Percentiles rank a stretch among this genome's conserved stretches.
phyloP scores from a whole-genome alignment of 1,140 invertebrate species.

The Trichogramma pretiosum region DNA sequence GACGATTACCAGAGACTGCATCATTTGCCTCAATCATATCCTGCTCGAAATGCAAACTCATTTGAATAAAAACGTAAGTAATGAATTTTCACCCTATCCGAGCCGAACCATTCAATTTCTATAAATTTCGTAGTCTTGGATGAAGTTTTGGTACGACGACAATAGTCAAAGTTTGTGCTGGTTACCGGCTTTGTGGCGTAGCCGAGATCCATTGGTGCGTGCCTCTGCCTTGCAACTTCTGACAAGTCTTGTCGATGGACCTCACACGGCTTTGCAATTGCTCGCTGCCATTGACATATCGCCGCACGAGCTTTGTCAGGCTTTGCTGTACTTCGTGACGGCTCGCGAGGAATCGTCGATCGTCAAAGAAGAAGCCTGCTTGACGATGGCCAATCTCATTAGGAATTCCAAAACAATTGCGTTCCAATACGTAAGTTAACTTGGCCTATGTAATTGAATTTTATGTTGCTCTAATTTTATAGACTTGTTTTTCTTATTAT shows the following conservation, averaged over 20 bases:
- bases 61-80: conserved; percentile 38
- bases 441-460: too few relatives aligned
- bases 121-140: conserved; percentile 25
- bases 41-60: conserved; percentile 44
- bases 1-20: conserved; percentile 46
- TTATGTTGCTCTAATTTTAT: too few relatives aligned
- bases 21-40: conserved; percentile 49
- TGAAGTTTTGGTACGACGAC: conserved; percentile 35
- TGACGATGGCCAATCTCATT: conserved; percentile 33
- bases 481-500: too few relatives aligned
- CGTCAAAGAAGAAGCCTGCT: conserved; percentile 39
- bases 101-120: neutral
- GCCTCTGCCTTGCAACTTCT: conserved; percentile 47
- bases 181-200: conserved; percentile 42
- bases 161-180: conserved; percentile 33
- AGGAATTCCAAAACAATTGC: conserved; percentile 28
- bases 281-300: conserved; percentile 33
- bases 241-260: conserved; percentile 36
- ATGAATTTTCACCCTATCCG: neutral
- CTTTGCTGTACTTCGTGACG: conserved; percentile 27
- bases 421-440: conserved; percentile 32
- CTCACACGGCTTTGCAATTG: conserved; percentile 36
- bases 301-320: conserved; percentile 32
- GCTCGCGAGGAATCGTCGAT: conserved; percentile 35
- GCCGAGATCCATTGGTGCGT: conserved; percentile 46